Evolutionary conservation across 2,797 vertebrate genomes (phyloP), one percentile per base, ranked within the genome.

Genomic region (Amniataba percoides): DNA sequence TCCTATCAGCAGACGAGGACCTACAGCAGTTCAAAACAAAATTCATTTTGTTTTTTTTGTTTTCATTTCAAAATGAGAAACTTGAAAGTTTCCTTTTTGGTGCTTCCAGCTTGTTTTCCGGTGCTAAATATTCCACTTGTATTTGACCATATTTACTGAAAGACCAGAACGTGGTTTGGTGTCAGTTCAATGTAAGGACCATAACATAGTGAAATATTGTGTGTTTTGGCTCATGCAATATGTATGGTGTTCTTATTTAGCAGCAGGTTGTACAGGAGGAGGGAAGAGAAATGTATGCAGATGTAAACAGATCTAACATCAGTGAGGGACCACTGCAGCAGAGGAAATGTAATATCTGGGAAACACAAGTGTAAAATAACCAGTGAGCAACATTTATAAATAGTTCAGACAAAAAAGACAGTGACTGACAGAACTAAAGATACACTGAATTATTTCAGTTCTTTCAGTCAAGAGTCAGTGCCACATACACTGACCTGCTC

Each of bases 1-100:
- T 70, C 56, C n/a, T 60, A 18, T 53, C 60, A 71, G 62, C 43
- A 21, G 10, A 27, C 19, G n/a, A 10, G 14, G 42, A 53, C 16
- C 21, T 34, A 31, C 34, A 60, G 51, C 36, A 43, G 34, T 12
- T 58, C 5, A 14, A 14, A 57, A 45, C 25, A 25, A 48, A 56
- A 46, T 25, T 5, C 7, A 46, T 53, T 71, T 49, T 12, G 2
- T 69, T 14, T 51, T 31, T 31, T 71, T 49, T 12, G 2, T 69
- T 14, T 51, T 31, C 5, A 31, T 31, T 31, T 31, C 27, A 3
- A 5, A 31, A 31, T 5, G 27, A 3, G 27, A 31, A 31, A 31
- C 27, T 31, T 31, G 3, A 31, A 31, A 31, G 27, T 31, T 21
- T 19, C 1, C 21, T 51, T 25, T 42, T 45, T 51, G 16, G 27